Evolutionary conservation across 2,113 vertebrate species (phyloP).

Genomic region (Pycnonotus jocosus): DNA sequence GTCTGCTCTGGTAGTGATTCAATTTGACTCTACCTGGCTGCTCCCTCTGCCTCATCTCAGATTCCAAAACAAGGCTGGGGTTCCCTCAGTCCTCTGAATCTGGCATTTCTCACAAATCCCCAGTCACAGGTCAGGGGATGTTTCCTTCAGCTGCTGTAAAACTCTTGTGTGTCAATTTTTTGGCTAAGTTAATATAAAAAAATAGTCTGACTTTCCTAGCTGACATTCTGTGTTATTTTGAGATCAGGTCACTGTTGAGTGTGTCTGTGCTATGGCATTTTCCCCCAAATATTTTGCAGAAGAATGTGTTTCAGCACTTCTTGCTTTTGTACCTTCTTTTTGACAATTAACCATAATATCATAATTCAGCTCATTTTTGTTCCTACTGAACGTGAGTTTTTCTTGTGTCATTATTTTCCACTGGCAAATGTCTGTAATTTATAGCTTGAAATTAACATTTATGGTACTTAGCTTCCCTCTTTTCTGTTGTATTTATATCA

Average conservation of each 20-base stretch:
- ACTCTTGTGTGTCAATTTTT: background rate
- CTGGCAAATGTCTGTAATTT: conserved; percentile 52
- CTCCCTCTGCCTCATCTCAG: background rate
- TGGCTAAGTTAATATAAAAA: background rate
- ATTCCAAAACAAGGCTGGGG: background rate
- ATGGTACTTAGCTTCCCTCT: conserved; percentile 55
- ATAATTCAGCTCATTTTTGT: conserved; percentile 3
- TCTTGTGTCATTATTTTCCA: conserved; percentile 40
- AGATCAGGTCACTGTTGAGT: background rate
- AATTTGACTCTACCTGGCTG: background rate
- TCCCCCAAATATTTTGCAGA: background rate
- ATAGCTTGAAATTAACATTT: conserved; percentile 58
- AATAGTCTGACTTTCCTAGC: background rate
- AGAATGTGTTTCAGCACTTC: background rate
- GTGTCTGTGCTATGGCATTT: background rate
- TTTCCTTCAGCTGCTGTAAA: background rate
- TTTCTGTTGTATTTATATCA: conserved; percentile 53
- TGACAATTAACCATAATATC: background rate
- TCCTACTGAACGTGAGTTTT: background rate
- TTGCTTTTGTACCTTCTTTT: background rate
- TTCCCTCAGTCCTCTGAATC: background rate
- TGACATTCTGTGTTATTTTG: background rate
- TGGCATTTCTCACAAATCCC: background rate
- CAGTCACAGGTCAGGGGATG: background rate
- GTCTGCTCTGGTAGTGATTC: background rate